phyloP scores from a whole-genome alignment of 2,113 vertebrate species.

The Hylia prasina region DNA sequence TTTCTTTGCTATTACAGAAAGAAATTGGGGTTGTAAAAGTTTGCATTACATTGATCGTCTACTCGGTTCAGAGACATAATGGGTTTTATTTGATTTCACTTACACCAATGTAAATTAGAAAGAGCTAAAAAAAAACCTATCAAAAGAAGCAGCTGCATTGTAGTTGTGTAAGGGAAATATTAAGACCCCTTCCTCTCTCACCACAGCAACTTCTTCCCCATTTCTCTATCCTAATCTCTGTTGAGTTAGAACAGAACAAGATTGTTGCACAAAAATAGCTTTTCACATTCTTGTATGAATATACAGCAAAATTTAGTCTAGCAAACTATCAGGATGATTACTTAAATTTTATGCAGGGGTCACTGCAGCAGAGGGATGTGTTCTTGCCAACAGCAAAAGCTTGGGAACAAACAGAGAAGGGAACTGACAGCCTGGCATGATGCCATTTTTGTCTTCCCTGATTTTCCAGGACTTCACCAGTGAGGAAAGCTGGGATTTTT shows the following conservation, averaged over 20 bases:
- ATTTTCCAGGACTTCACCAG: background rate
- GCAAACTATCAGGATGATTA: constrained; percentile 9
- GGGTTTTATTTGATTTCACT: constrained; percentile 60
- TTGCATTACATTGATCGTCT: constrained; percentile 48
- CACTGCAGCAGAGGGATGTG: constrained; percentile 23
- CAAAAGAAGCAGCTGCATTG: constrained; percentile 7
- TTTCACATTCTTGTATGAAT: background rate
- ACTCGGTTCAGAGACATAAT: constrained; percentile 40
- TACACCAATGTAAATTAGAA: constrained; percentile 50
- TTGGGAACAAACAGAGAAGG: background rate
- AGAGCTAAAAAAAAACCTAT: background rate
- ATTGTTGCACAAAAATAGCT: background rate
- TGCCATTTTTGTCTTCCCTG: constrained; percentile 13
- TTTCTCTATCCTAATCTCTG: background rate
- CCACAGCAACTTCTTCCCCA: background rate
- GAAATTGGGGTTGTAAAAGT: constrained; percentile 55
- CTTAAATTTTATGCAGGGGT: constrained; percentile 26
- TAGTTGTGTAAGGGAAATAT: background rate
- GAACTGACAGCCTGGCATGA: constrained; percentile 12
- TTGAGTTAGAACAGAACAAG: background rate
- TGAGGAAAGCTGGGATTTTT: background rate
- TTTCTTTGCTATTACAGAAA: constrained; percentile 44
- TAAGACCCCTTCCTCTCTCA: background rate
- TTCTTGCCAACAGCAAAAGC: constrained; percentile 39
- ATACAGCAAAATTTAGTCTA: constrained; percentile 37